Evolutionary conservation across 1,140 invertebrate genomes (phyloP).

Genomic region (Acyrthosiphon pisum): DNA sequence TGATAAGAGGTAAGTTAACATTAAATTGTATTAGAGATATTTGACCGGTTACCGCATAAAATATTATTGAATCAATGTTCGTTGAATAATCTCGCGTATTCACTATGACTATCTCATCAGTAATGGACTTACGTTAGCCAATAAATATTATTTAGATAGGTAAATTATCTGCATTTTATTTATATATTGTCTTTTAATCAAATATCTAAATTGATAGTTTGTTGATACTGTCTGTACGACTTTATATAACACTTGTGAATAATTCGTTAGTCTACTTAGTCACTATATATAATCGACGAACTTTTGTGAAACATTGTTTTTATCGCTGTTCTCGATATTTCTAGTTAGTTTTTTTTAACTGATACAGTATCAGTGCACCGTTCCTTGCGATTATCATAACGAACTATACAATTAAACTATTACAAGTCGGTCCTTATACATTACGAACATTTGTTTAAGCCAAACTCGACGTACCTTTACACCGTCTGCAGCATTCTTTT

Average conservation of each 20-base stretch:
- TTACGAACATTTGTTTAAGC: background rate
- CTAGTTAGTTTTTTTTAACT: background rate
- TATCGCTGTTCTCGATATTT: background rate
- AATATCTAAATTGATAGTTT: no score
- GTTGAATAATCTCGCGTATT: no score
- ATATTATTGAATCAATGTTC: no score
- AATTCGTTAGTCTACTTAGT: background rate
- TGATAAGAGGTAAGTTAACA: background rate
- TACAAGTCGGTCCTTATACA: background rate
- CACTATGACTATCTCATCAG: background rate
- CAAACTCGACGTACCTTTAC: conserved; percentile 70
- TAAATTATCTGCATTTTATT: no score
- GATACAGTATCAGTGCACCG: background rate
- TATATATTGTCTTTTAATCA: background rate
- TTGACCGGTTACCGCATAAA: background rate
- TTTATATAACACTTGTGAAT: no score
- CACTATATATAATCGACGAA: no score
- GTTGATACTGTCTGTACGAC: no score
- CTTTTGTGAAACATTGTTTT: background rate
- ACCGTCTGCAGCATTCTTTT: conserved; percentile 72
- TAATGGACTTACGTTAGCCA: background rate
- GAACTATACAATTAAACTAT: background rate
- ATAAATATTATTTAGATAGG: background rate
- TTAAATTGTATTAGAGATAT: background rate
- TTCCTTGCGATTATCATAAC: background rate